These are phyloP conservation scores for Lemur catta DNA, from an alignment of 2,797 vertebrate genomes.

Conservation along the genomic window DNA sequence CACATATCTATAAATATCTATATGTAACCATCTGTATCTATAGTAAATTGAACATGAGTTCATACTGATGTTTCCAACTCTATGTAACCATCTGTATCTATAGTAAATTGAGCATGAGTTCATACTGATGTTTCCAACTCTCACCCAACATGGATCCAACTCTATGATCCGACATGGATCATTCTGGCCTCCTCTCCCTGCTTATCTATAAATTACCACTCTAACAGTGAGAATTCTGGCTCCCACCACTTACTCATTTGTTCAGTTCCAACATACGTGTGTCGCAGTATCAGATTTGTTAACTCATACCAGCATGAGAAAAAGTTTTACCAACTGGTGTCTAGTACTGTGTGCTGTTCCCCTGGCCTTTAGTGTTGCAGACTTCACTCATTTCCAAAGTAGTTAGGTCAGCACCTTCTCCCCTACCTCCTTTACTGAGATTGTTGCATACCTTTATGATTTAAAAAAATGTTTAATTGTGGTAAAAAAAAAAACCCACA, in stretches of 20 bases:
- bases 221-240: not conserved
- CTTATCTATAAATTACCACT: not conserved
- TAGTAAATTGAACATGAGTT: not conserved
- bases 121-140: not conserved
- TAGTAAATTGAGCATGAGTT: not conserved
- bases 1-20: not conserved
- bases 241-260: too few species aligned
- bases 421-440: not conserved
- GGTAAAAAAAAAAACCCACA: not conserved
- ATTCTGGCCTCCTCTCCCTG: not conserved
- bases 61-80: not conserved
- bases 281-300: not conserved
- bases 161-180: not conserved
- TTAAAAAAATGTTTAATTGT: not conserved
- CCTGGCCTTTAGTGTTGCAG: not conserved
- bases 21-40: not conserved
- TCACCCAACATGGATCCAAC: not conserved
- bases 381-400: not conserved
- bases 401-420: not conserved
- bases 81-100: not conserved
- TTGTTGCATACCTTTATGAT: not conserved
- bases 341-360: not conserved
- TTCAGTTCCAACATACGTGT: too few species aligned
- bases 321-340: not conserved
- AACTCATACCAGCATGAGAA: not conserved